Percentiles rank a stretch among this genome's conserved stretches.
phyloP scores from a whole-genome alignment of 2,797 vertebrate species.

The Siniperca undulata region DNA sequence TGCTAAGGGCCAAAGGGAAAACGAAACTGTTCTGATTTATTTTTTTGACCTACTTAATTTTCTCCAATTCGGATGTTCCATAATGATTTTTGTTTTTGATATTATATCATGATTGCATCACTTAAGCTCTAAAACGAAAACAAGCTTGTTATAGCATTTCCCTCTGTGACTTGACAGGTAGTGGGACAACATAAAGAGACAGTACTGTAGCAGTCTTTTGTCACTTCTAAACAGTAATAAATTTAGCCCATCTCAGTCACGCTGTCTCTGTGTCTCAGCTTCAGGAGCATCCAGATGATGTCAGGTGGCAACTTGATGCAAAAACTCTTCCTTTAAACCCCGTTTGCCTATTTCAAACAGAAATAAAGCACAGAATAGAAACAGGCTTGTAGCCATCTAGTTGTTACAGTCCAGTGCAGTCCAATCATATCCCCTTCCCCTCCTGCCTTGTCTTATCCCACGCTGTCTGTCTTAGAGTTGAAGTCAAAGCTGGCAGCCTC shows the following conservation, averaged over 20 bases:
- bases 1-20: slow-evolving; percentile 32
- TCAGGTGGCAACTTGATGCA: slow-evolving; percentile 38
- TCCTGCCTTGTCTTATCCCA: slow-evolving; percentile 42
- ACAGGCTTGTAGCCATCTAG: slow-evolving; percentile 46
- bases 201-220: slow-evolving; percentile 35
- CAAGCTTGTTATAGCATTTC: slow-evolving; percentile 47
- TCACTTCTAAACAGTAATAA: slow-evolving; percentile 54
- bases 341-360: slow-evolving; percentile 37
- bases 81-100: slow-evolving; percentile 44
- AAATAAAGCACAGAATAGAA: slow-evolving; percentile 51
- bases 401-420: slow-evolving; percentile 66
- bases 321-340: slow-evolving; percentile 37
- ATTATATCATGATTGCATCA: slow-evolving; percentile 67
- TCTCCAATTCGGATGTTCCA: slow-evolving; percentile 44
- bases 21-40: slow-evolving; percentile 52
- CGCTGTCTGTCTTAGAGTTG: slow-evolving; percentile 51
- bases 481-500: slow-evolving; percentile 60
- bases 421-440: slow-evolving; percentile 55
- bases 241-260: slow-evolving; percentile 58
- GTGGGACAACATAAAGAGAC: slow-evolving; percentile 53
- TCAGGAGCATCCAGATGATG: slow-evolving; percentile 55
- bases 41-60: slow-evolving; percentile 74
- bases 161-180: slow-evolving; percentile 55
- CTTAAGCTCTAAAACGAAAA: slow-evolving; percentile 49
- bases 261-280: slow-evolving; percentile 59